Evolutionary conservation across 2,113 vertebrate genomes (phyloP).

Genomic region (Cyrtonyx montezumae): DNA sequence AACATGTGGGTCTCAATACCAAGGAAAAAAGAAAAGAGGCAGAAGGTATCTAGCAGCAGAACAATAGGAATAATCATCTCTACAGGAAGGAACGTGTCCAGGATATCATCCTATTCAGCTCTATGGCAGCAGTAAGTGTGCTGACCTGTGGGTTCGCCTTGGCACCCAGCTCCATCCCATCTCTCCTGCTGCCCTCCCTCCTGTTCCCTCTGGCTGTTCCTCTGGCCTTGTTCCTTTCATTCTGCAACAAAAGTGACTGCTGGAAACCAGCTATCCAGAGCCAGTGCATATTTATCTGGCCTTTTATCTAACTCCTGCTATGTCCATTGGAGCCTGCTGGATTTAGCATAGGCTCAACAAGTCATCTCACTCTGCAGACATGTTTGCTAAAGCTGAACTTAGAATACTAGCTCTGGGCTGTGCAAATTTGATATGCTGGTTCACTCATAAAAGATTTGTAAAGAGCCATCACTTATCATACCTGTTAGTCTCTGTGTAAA

Average conservation of each 20-base stretch:
- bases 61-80: neutral
- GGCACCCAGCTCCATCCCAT: neutral
- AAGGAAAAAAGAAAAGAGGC: neutral
- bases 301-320: neutral
- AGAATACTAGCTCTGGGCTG: neutral
- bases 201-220: neutral
- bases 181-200: neutral
- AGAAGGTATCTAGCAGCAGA: neutral
- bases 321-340: neutral
- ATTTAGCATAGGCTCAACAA: neutral
- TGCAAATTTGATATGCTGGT: neutral
- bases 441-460: neutral
- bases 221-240: neutral
- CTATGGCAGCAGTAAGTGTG: neutral
- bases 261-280: neutral
- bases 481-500: neutral
- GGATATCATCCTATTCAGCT: neutral
- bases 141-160: neutral
- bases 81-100: neutral
- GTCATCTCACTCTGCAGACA: fast-evolving
- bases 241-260: neutral
- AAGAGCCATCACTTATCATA: neutral
- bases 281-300: neutral
- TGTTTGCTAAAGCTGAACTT: neutral
- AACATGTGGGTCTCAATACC: neutral